Evolutionary conservation across 2,797 vertebrate genomes (phyloP), one percentile per base, ranked within the genome.

Genomic region (Kryptolebias ocellatus): DNA sequence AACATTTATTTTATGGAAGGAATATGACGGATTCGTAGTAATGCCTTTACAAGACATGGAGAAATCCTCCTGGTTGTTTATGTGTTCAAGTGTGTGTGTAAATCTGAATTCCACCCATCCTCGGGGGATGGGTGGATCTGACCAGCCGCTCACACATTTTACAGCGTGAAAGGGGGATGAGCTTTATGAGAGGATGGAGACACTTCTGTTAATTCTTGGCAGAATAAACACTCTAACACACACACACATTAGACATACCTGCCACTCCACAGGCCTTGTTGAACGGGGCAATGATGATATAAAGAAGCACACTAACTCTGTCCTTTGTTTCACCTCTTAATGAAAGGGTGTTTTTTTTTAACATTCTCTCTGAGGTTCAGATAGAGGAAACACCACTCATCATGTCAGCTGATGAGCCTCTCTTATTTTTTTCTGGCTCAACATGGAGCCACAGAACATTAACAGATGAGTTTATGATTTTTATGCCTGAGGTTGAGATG

Each of bases 391-490:
- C 60, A 24, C 42, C 65, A 1, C 47, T 64, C 46, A 45, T 64
- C 28, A 74, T 76, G 64, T 64, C 59, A 67, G 64, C 73, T 76
- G 53, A 76, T 80, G 67, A 74, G 46, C 18, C 34, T 69, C 55
- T 57, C 59, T 63, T 12, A 1, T 53, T 18, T 60, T 65, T 24
- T 51, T 42, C 60, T 45, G 20, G 71, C 70, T 74, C 63, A 79
- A 51, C 5, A 42, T 8, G 24, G 17, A 68, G 53, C 58, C 58
- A 14, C 24, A 65, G 31, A 58, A 45, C 60, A 73, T 64, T 57
- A 79, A 47, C 18, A 50, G 63, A 79, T 76, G 54, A 57, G 52
- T 72, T 80, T 65, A 79, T 7, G 24, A 74, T 68, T 72, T 76
- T 70, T 39, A 28, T 63, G 66, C 78, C 57, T 49, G 47, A 31